Percentiles rank a stretch among this genome's conserved stretches.
phyloP scores from a whole-genome alignment of 2,113 vertebrate species.

The Synchiropus splendidus region DNA sequence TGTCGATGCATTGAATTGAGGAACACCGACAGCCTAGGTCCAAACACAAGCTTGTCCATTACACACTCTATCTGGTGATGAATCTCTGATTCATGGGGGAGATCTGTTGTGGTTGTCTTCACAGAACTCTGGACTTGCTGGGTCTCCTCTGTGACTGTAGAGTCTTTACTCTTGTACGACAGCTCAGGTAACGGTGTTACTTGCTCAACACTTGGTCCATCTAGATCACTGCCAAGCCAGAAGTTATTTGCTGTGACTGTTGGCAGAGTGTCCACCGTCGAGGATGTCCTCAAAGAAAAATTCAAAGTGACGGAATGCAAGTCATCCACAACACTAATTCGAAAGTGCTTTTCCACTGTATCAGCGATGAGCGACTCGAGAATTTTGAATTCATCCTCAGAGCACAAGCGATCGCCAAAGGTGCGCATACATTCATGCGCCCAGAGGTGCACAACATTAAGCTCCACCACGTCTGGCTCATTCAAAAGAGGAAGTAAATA shows the following conservation, averaged over 20 bases:
- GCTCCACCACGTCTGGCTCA: conserved; percentile 11
- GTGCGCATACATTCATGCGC: conserved; percentile 76
- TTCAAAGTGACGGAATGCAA: too few species aligned
- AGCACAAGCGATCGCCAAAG: conserved; percentile 68
- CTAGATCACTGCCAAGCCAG: conserved; percentile 1
- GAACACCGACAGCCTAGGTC: conserved; percentile 44
- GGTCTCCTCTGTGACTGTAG: too few species aligned
- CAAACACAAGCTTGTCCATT: conserved; percentile 48
- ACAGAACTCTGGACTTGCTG: background rate
- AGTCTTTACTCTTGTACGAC: conserved; percentile 3
- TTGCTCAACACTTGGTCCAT: conserved; percentile 5
- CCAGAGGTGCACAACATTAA: conserved; percentile 69
- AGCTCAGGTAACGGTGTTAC: background rate
- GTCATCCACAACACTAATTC: background rate
- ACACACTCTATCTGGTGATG: conserved; percentile 26
- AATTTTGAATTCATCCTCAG: conserved; percentile 41
- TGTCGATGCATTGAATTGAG: conserved; percentile 1
- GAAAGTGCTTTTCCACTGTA: conserved; percentile 45
- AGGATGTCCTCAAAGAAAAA: too few species aligned
- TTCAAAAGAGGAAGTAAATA: background rate
- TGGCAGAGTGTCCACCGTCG: background rate
- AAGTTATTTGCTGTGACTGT: background rate
- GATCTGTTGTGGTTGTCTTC: background rate
- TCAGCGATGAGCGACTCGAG: conserved; percentile 56
- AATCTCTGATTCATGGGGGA: conserved; percentile 21